Evolutionary conservation across 2,113 vertebrate species (phyloP), one percentile per base, ranked within the genome.

Genomic region (Symphodus melops): DNA sequence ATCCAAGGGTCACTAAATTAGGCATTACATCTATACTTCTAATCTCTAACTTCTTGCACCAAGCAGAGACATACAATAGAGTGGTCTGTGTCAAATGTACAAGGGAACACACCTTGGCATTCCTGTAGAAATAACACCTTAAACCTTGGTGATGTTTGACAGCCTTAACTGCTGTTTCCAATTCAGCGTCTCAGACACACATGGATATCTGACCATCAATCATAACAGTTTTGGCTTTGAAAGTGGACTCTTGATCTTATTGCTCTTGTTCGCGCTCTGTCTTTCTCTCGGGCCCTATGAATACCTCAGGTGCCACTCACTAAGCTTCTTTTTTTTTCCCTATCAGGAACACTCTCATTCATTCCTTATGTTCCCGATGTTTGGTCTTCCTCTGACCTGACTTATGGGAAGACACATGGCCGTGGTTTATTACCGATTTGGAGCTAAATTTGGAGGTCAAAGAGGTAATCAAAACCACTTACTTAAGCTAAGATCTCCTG

Each of bases 321-420:
- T 52, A 59, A 74, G 64, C 25, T n/a, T n/a, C 14, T 19, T 49
- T 17, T 7, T 48, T 48, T 19, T 48, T 5, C 33, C 12, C 13
- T 23, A 59, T 74, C 51, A 58, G 72, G n/a, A 69, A 59, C 57
- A 60, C 46, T 21, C 63, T 71, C 76, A 90, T 88, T 84, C 41
- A 4, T 85, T 88, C 82, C 87, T 83, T 71, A 88, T 89, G 88
- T 82, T 89, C 41, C 56, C 53, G 14, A 51, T 75, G 75, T 83
- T 86, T 70, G 17, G 28, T 77, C 52, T 81, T 81, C n/a, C 62
- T 75, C 76, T 21, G 72, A 58, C 8, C 79, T 70, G 80, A 88
- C 77, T 62, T 76, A 79, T n/a, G 17, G 28, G 48, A 71, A 68
- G 52, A 81, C 76, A 79, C 80, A 69, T 52, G 56, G 70, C 65